Evolutionary conservation across 2,888 invertebrate genomes (phyloP).

Genomic region (Saturnia japonica): DNA sequence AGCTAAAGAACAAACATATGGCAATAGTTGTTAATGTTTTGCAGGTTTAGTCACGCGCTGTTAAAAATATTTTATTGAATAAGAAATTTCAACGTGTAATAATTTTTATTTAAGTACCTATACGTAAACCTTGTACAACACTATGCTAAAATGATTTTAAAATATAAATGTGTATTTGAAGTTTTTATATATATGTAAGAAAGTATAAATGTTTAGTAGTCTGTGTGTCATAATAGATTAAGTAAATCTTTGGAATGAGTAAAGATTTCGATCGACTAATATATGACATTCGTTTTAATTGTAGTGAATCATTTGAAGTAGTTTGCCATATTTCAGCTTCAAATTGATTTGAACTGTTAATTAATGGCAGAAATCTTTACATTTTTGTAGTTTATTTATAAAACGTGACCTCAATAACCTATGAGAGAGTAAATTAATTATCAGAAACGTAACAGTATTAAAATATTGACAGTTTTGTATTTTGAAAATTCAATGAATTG

Average conservation of each 20-base stretch:
- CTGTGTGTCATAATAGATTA: conserved; percentile 48
- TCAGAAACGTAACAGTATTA: too few species aligned
- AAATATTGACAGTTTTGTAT: too few species aligned
- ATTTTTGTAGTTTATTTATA: not conserved
- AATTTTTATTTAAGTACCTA: not conserved
- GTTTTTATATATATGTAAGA: conserved; percentile 31
- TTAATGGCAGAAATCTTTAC: too few species aligned
- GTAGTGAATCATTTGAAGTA: not conserved
- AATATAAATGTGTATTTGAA: conserved; percentile 44
- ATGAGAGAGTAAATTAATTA: not conserved
- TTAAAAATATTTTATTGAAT: not conserved
- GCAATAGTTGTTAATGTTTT: not conserved
- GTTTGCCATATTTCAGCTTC: too few species aligned
- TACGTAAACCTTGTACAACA: not conserved
- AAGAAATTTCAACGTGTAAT: not conserved
- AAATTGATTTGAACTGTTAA: too few species aligned
- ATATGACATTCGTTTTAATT: not conserved
- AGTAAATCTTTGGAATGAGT: conserved; percentile 16
- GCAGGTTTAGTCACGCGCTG: not conserved
- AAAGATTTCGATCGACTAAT: not conserved
- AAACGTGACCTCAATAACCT: not conserved
- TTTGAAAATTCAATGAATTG: too few species aligned
- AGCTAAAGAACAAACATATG: not conserved
- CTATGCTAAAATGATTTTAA: not conserved
- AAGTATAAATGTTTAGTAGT: conserved; percentile 30